Evolutionary conservation across 2,888 invertebrate species (phyloP).

Genomic region (Aelia acuminata): DNA sequence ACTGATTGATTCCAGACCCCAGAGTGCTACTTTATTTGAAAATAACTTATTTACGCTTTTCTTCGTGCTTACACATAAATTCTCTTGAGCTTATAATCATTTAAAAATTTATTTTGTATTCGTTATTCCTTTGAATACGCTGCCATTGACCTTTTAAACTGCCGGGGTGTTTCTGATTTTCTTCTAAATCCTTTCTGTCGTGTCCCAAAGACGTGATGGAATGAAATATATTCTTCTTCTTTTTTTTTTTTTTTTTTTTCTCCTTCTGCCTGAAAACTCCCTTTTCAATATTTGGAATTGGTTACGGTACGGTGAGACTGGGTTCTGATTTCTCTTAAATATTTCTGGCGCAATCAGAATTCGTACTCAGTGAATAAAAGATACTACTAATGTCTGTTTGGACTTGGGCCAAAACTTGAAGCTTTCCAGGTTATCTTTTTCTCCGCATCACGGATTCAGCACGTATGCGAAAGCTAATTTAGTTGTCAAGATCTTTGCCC

Average conservation of each 20-base stretch:
- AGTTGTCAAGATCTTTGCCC: not conserved
- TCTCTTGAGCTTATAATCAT: no score
- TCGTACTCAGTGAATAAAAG: not conserved
- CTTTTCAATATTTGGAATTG: not conserved
- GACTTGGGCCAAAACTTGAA: not conserved
- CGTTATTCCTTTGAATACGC: not conserved
- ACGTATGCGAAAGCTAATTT: conserved; percentile 7
- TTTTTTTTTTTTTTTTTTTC: not conserved
- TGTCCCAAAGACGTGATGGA: not conserved
- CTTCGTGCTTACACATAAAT: no score
- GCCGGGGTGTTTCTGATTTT: not conserved
- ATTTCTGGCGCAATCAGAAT: not conserved
- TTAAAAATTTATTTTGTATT: not conserved
- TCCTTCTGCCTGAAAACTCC: not conserved
- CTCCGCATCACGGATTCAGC: not conserved
- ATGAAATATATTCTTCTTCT: not conserved
- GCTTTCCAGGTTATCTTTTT: not conserved
- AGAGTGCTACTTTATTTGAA: no score
- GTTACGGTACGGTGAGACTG: not conserved
- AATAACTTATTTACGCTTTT: no score
- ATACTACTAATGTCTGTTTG: not conserved
- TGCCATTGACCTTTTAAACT: not conserved
- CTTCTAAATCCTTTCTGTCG: not conserved
- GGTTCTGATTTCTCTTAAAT: not conserved
- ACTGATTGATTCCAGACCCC: no score